Evolutionary conservation across 1,140 invertebrate species (phyloP), one percentile per base, ranked within the genome.

Genomic region (Nasonia giraulti): DNA sequence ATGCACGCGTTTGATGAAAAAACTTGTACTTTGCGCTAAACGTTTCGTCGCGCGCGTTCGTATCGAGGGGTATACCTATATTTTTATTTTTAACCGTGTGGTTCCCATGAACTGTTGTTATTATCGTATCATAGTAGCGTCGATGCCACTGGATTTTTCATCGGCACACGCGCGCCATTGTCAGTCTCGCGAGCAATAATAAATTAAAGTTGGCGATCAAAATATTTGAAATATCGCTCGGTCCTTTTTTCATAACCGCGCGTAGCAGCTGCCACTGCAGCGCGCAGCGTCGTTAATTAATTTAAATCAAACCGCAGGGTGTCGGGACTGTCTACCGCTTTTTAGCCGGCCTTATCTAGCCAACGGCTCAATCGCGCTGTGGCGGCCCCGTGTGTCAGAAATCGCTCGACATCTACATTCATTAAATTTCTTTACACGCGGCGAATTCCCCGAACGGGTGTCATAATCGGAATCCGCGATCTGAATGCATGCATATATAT

Each of bases 371-470:
- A 85, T 85, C 69, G 37, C n/a, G 7, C 27, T 27, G 27, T 27
- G 27, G 27, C 79, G 79, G 11, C 31, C 17, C 4, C 37, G 44
- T 17, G 23, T 44, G 37, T 8, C 69, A 37, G 82, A 80, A 85
- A 85, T 85, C 78, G 69, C 33, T 62, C 83, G 50, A 40, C 71
- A 85, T 85, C 78, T 85, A 80, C 83, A 85, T 80, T 85, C 83
- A 80, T 85, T 85, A 80, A 80, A 80, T 75, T 85, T 76, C 71
- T 85, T 33, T 68, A 68, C 73, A 68, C 37, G 55, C 14, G 7
- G 27, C 37, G 83, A 74, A 84, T 84, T 84, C 69, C 68, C 10
- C n/a, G 47, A 77, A 69, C 69, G 44, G n/a, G 78, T 80, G 83
- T 85, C 78, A 80, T 80, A 85, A 85, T 85, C 71, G 71, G 20